Evolutionary conservation across 2,888 invertebrate species (phyloP), one percentile per base, ranked within the genome.

Genomic region (Electrophaes corylata): DNA sequence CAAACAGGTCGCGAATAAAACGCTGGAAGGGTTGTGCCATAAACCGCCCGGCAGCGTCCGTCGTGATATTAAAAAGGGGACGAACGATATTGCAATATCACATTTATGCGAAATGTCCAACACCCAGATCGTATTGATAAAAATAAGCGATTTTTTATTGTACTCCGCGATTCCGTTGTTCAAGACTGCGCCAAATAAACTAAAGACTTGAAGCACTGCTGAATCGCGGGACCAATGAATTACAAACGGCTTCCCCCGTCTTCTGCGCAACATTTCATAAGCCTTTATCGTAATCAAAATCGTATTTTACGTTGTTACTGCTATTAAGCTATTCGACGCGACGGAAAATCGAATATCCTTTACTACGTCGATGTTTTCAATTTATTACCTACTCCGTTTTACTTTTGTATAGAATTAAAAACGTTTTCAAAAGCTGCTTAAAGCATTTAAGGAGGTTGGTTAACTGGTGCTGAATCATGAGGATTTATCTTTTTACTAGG

Each of bases 61-160:
- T 83, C 85, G 89, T 84, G 86, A 91, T 91, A 91, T 91, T 91
- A 91, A 91, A 91, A 91, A 91, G 86, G 91, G 91, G 91, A 87
- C 90, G 84, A 85, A 86, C 87, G 91, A 87, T 90, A 91, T 91
- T 91, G 91, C 91, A 89, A 91, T 91, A 90, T 91, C 91, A 91
- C 91, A 90, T 91, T 91, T 91, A 91, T 91, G 88, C 86, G 90
- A 90, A 91, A 90, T 91, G 91, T 90, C 90, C 89, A 78, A 89
- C 91, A 88, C 84, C 82, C 87, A 90, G 91, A 91, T 91, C 88
- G 87, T 88, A 90, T 91, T 91, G 91, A 91, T 91, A 91, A 91
- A 90, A 91, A 89, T 91, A 91, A 90, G 89, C 91, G 84, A 86
- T 88, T 90, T 90, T 91, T 91, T 91, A 90, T 88, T 88, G 84